phyloP scores from a whole-genome alignment of 53 echinoderm and acorn worm species.

The Crossaster papposus region DNA sequence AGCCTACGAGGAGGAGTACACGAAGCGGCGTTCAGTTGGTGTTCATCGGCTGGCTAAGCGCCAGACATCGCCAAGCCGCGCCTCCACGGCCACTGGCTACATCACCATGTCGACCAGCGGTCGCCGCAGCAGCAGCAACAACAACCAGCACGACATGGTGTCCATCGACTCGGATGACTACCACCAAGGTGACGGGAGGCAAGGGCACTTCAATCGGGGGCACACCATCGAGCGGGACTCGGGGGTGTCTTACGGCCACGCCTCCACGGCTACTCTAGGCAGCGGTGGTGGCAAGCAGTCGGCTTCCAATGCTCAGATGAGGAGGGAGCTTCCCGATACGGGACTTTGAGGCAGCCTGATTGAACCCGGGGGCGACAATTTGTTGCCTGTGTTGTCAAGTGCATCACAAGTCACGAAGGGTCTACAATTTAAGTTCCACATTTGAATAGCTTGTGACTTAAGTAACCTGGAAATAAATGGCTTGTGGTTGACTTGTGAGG shows the following conservation, averaged over 20 bases:
- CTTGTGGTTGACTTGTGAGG: no score
- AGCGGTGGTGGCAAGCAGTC: constrained; percentile 2
- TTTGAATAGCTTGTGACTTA: no score
- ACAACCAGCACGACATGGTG: constrained; percentile 37
- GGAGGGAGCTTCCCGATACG: constrained; percentile 36
- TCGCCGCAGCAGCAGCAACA: constrained; percentile 10
- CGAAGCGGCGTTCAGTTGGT: constrained; percentile 15
- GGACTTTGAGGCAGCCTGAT: constrained; percentile 14
- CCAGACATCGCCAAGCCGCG: constrained; percentile 36
- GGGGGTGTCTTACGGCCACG: constrained; percentile 27
- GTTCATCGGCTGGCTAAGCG: constrained; percentile 22
- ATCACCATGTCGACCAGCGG: constrained; percentile 43
- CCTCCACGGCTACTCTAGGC: constrained; percentile 17
- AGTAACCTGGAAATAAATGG: no score
- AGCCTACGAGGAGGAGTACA: constrained; percentile 68
- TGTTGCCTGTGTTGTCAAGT: no score
- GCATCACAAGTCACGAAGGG: no score
- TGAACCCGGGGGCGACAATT: no score
- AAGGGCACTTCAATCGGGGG: constrained; percentile 31
- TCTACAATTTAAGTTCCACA: no score
- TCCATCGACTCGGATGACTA: constrained; percentile 52
- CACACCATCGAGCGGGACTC: constrained; percentile 27
- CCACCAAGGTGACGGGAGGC: constrained; percentile 13
- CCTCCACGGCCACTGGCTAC: constrained; percentile 51
- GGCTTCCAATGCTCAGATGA: constrained; percentile 16